phyloP scores from a whole-genome alignment of 2,888 invertebrate species.

The Pachydiplax longipennis region DNA sequence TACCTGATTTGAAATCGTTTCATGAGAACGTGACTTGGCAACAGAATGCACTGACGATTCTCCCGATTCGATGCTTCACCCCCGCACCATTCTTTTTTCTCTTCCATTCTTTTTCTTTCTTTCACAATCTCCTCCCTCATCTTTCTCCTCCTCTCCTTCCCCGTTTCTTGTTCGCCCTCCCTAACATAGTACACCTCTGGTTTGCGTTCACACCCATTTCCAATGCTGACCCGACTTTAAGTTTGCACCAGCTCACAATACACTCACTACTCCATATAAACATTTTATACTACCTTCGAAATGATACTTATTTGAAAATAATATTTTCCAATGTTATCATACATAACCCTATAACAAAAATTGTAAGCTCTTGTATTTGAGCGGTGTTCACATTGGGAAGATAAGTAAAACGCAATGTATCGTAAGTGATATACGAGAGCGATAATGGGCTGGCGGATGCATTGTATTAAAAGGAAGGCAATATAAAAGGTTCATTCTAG shows the following conservation, averaged over 20 bases:
- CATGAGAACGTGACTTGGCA: conserved; percentile 31
- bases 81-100: neutral
- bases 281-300: too few relatives aligned
- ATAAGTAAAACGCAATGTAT: too few relatives aligned
- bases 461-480: too few relatives aligned
- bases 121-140: neutral
- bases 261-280: too few relatives aligned
- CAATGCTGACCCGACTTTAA: neutral
- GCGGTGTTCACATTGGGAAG: too few relatives aligned
- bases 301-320: too few relatives aligned
- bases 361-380: too few relatives aligned
- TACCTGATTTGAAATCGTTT: conserved; percentile 41
- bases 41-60: conserved; percentile 26
- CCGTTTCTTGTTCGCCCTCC: neutral
- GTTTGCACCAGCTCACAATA: neutral
- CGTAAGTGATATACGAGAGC: too few relatives aligned
- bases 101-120: neutral
- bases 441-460: too few relatives aligned
- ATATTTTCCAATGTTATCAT: too few relatives aligned
- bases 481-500: too few relatives aligned
- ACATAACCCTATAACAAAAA: too few relatives aligned
- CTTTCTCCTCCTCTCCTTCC: neutral
- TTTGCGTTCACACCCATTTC: neutral
- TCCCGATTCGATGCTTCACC: neutral
- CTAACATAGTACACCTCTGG: neutral